phyloP scores from a whole-genome alignment of 2,113 vertebrate species.

The Alectura lathami region DNA sequence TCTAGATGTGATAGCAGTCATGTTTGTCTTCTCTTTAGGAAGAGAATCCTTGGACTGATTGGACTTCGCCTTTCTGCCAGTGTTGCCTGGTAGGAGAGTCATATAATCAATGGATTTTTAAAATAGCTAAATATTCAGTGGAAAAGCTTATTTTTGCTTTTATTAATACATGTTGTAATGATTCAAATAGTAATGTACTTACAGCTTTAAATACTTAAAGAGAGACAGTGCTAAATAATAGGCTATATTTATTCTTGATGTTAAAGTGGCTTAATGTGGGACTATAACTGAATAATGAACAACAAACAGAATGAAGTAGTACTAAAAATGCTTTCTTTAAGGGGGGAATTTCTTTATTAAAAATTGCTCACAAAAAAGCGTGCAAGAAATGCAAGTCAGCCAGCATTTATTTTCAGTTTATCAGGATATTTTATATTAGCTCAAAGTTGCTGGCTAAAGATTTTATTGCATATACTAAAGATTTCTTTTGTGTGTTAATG shows the following conservation, averaged over 20 bases:
- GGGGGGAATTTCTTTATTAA: neutral
- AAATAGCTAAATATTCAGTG: neutral
- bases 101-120: neutral
- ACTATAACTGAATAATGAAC: neutral
- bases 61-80: neutral
- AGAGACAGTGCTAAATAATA: neutral
- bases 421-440: neutral
- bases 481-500: neutral
- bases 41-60: neutral
- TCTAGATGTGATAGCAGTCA: neutral
- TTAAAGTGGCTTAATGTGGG: neutral
- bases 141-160: neutral
- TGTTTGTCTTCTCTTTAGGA: constrained; percentile 31
- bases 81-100: neutral
- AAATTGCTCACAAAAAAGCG: neutral
- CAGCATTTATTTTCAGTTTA: neutral
- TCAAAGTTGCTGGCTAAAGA: neutral
- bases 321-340: neutral
- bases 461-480: neutral
- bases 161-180: neutral
- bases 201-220: neutral
- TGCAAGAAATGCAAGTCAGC: neutral
- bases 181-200: neutral
- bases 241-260: neutral
- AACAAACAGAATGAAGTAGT: neutral